Percentiles rank a stretch among this genome's conserved stretches.
Conservation (phyloP, 1,140 invertebrate species). For the Drosophila azteca region DNA sequence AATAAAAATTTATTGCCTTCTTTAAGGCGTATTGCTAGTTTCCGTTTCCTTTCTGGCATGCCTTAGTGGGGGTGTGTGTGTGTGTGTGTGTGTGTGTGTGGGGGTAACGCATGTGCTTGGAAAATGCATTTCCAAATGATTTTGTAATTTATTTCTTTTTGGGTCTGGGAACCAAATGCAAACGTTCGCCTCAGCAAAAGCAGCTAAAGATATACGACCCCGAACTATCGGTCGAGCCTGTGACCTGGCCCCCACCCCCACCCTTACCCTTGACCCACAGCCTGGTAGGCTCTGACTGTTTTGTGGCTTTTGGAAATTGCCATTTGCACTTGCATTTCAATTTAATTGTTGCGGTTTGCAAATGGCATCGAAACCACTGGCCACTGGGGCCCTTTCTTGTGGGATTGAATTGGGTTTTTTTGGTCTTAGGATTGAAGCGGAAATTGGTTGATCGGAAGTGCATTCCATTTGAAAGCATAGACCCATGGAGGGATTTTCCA, state of each 20-base stretch:
- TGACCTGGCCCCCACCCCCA: too few relatives aligned
- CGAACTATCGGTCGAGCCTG: too few relatives aligned
- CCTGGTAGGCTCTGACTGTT: constrained; percentile 3
- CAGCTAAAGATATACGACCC: constrained; percentile 22
- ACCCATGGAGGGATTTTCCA: neutral
- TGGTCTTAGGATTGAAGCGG: neutral
- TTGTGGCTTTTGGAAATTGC: constrained; percentile 42
- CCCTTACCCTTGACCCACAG: too few relatives aligned
- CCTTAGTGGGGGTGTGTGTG: neutral
- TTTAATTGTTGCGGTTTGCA: constrained; percentile 23
- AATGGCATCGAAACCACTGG: too few relatives aligned
- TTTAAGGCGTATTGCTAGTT: constrained; percentile 16
- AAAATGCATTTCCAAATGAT: constrained; percentile 40
- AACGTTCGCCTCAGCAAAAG: neutral
- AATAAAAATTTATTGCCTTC: constrained; percentile 36
- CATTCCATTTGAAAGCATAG: too few relatives aligned
- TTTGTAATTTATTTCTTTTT: constrained; percentile 57
- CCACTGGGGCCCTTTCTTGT: too few relatives aligned
- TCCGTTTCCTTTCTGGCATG: constrained; percentile 16
- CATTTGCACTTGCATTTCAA: constrained; percentile 41
- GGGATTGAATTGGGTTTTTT: neutral
- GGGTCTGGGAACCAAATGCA: constrained; percentile 17
- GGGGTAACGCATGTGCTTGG: constrained; percentile 27
- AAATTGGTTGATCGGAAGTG: neutral
- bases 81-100: constrained; percentile 2